Conservation (phyloP, 2,888 invertebrate genomes). For the Ganaspis brasiliensis region DNA sequence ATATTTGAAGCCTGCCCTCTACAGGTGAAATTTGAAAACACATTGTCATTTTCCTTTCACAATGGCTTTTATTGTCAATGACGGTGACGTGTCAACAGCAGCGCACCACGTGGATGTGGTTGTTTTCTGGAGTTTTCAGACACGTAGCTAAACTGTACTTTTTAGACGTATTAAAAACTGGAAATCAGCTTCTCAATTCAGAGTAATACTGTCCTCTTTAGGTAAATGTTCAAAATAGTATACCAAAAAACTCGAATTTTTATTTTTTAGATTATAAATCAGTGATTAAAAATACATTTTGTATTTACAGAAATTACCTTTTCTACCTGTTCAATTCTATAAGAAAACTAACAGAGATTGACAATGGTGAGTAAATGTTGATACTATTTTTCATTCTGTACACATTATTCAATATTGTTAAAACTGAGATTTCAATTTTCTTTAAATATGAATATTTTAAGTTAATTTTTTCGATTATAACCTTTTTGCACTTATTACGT, state of each 20-base stretch:
- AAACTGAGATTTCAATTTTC: neutral
- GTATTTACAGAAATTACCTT: neutral
- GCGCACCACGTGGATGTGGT: conserved; percentile 40
- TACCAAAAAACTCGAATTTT: neutral
- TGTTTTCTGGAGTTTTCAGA: conserved; percentile 1
- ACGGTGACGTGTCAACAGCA: conserved; percentile 37
- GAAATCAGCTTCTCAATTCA: conserved; percentile 12
- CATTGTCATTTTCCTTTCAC: conserved; percentile 18
- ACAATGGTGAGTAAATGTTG: conserved; percentile 31
- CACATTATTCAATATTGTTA: neutral
- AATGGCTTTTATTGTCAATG: neutral
- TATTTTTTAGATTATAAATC: neutral
- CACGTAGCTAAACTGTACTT: conserved; percentile 41
- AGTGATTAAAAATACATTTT: neutral
- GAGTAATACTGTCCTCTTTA: neutral
- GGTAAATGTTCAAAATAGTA: neutral
- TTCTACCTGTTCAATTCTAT: neutral
- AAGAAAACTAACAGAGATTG: neutral
- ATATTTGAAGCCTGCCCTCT: no score
- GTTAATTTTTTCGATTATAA: neutral
- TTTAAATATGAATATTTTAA: neutral
- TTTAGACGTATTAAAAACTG: neutral
- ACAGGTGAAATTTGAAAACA: neutral
- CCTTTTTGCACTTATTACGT: neutral
- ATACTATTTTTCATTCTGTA: neutral